A percentile compares a stretch with the other conserved stretches of the same genome.
phyloP scores from a whole-genome alignment of 2,113 vertebrate species.

The Ciconia stormi region DNA sequence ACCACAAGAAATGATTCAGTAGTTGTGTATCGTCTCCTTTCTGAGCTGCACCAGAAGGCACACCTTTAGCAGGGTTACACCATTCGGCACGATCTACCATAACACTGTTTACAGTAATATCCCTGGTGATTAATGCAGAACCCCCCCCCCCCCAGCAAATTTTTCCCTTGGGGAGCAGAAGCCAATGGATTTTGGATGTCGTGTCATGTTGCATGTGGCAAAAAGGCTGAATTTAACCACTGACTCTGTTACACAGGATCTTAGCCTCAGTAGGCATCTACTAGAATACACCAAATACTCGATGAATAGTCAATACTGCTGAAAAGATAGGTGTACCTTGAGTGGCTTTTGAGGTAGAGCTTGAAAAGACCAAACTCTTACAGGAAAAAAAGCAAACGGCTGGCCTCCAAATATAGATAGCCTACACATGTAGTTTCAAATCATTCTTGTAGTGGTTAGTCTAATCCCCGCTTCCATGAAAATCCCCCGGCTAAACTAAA shows the following conservation, averaged over 20 bases:
- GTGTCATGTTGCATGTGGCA: not conserved
- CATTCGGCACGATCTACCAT: accelerated
- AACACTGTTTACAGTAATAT: not conserved
- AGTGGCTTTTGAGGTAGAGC: not conserved
- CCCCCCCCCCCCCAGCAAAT: not conserved
- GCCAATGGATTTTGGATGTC: not conserved
- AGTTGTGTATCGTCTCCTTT: not conserved
- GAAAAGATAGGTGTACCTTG: not conserved
- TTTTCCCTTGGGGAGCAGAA: not conserved
- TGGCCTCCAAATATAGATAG: not conserved
- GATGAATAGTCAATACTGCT: not conserved
- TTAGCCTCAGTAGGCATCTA: not conserved
- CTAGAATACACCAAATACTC: not conserved
- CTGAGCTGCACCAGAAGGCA: not conserved
- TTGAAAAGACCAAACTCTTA: not conserved
- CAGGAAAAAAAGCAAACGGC: not conserved
- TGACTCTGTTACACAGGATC: not conserved
- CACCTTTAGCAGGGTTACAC: not conserved
- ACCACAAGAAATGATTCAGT: not conserved
- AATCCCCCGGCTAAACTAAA: not conserved
- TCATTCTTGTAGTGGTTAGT: not conserved
- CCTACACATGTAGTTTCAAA: not conserved
- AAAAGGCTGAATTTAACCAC: not conserved
- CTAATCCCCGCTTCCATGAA: not conserved
- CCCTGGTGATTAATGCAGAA: not conserved